Evolutionary conservation across 2,113 vertebrate genomes (phyloP), one percentile per base, ranked within the genome.

Genomic region (Boulengeromyrus knoepffleri): DNA sequence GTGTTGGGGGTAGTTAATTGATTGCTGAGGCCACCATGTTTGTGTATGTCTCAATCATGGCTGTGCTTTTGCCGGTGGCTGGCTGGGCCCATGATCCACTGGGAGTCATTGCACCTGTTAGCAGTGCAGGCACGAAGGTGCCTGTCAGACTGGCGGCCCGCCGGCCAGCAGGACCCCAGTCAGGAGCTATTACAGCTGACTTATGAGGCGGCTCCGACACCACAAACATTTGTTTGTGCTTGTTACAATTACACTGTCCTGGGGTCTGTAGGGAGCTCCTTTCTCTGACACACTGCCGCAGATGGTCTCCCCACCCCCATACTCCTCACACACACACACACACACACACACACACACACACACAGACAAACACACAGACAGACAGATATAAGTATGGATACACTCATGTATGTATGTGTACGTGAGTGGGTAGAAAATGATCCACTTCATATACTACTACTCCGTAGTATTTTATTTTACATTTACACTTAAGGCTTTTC

Each of bases 151-250:
- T 49, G 10, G n/a, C 46, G 45, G 45, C 62, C 62, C 3, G 3
- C 62, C 3, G n/a, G 52, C 83, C 88, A 24, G 46, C 24, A 24
- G 90, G 45, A 42, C 86, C 77, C 70, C 87, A 89, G 89, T 77
- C 91, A 52, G 66, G 45, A 89, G 85, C 88, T 89, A 90, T 90
- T 89, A 89, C 88, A 90, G 66, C 36, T 90, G 91, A 91, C 84
- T 88, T 90, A 88, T 89, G 91, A 89, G 87, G 70, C 17, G 39
- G 66, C 31, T 58, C 15, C 8, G 52, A 87, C 83, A 70, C 90
- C 56, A 74, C 46, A 91, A 91, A 89, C 90, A 91, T 89, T 91
- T 91, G 90, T 88, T 70, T 90, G 88, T 86, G 89, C 45, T 84
- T 66, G 83, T 77, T 77, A 83, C 90, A 89, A 89, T 91, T 91